Conservation (phyloP, 2,888 invertebrate genomes). For the Tetragonula carbonaria region DNA sequence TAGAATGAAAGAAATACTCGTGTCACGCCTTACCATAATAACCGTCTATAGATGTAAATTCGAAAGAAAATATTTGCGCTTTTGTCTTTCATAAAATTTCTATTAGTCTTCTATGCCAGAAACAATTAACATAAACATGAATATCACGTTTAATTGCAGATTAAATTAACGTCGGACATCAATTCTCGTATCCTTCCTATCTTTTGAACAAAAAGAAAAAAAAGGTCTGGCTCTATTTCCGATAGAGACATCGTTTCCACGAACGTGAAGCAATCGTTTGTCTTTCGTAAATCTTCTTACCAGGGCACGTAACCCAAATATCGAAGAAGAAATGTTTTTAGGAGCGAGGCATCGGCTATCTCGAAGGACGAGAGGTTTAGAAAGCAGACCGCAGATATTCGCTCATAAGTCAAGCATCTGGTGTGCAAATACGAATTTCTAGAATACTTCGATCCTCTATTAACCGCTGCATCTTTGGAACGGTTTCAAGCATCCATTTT, state of each 20-base stretch:
- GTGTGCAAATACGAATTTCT: constrained; percentile 54
- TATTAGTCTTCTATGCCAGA: not conserved
- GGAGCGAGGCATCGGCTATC: constrained; percentile 13
- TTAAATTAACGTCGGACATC: not conserved
- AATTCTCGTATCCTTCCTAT: not conserved
- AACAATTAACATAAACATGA: not conserved
- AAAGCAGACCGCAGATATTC: constrained; percentile 46
- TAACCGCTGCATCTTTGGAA: constrained; percentile 46
- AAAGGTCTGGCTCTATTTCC: constrained; percentile 9
- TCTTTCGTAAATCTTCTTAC: constrained; percentile 4
- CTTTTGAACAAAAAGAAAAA: not conserved
- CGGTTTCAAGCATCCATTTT: constrained; percentile 33
- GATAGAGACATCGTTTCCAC: not conserved
- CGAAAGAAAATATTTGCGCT: not conserved
- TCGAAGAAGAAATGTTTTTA: constrained; percentile 21
- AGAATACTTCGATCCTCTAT: constrained; percentile 26
- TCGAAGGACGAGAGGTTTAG: constrained; percentile 39
- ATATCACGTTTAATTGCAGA: not conserved
- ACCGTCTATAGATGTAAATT: not conserved
- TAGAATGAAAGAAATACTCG: not conserved
- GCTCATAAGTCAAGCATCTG: constrained; percentile 27
- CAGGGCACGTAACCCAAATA: constrained; percentile 33
- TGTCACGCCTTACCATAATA: not conserved
- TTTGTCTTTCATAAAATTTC: not conserved
- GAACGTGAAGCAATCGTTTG: constrained; percentile 7